A percentile compares a stretch with the other conserved stretches of the same genome.
phyloP scores from a whole-genome alignment of 2,797 vertebrate genomes.

The Erethizon dorsatum region DNA sequence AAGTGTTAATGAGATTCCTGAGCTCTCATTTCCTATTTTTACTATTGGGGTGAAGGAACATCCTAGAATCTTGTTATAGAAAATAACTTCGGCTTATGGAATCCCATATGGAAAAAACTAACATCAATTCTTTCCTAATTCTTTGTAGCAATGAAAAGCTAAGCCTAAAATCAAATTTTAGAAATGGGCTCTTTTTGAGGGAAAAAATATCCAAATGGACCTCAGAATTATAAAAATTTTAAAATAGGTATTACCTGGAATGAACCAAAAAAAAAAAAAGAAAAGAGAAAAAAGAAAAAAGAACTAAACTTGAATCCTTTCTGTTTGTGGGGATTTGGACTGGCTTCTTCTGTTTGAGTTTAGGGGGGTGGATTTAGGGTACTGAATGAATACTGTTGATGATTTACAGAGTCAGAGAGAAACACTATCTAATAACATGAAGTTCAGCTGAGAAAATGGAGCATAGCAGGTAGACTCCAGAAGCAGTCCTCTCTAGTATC shows the following conservation, averaged over 20 bases:
- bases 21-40: neutral
- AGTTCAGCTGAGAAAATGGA: neutral
- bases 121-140: conserved; percentile 14
- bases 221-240: neutral
- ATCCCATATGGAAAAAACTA: neutral
- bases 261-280: neutral
- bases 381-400: neutral
- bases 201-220: neutral
- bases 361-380: neutral
- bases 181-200: neutral
- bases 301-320: neutral
- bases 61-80: neutral
- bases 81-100: neutral
- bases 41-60: neutral
- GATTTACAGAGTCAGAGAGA: neutral
- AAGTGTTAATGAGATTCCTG: neutral
- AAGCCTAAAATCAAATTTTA: conserved; percentile 6
- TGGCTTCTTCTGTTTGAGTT: neutral
- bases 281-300: neutral
- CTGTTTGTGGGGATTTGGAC: neutral
- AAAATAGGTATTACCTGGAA: conserved; percentile 20
- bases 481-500: neutral
- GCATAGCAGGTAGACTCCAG: neutral
- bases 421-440: neutral
- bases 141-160: neutral